Base-by-base conservation (phyloP, 2,888 invertebrate species). In the Cheilosia urbana region DNA sequence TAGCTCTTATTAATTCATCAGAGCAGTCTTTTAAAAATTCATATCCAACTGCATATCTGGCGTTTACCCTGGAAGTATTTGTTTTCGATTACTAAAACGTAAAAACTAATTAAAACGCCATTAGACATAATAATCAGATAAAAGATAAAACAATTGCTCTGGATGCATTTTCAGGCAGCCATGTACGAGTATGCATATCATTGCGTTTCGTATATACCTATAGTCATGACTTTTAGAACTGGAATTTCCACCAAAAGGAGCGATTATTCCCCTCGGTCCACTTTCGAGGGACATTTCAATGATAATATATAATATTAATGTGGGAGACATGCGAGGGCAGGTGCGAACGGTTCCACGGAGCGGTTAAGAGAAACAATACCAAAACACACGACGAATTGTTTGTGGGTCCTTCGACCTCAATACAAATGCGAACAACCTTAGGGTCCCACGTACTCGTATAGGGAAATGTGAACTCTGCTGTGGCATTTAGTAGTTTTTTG, bases 71-170 rank as follows among this genome's bases (percentile, higher is more conserved):
- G 27, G 53, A 80, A 80, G 13, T 71, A 71, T 60, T 75, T 80
- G 80, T 80, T 80, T 66, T 78, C 78, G 66, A 82, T 82, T 82
- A 82, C 17, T 37, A 78, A 68, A 82, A 82, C 55, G 72, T 72
- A 47, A 49, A 72, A 62, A 78, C 82, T 82, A 78, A 82, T 82
- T 82, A 78, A 82, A 82, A 82, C 78, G 9, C 72, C 82, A 82
- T 82, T 82, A 82, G 72, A 78, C 71, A 45, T 47, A 66, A 45
- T 78, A 66, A 78, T 66, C 72, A 78, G 82, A 82, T 82, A 78
- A 66, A 49, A 78, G 82, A 82, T 82, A 78, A 68, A 49, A 24
- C 57, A 63, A 55, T 80, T 81, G 40, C 47, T 21, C 57, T 40
- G 37, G 21, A 2, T 42, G 51, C 2, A 47, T 15, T 6, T 45